Conservation (phyloP, 2,113 vertebrate species). For the Rhinolophus ferrumequinum region DNA sequence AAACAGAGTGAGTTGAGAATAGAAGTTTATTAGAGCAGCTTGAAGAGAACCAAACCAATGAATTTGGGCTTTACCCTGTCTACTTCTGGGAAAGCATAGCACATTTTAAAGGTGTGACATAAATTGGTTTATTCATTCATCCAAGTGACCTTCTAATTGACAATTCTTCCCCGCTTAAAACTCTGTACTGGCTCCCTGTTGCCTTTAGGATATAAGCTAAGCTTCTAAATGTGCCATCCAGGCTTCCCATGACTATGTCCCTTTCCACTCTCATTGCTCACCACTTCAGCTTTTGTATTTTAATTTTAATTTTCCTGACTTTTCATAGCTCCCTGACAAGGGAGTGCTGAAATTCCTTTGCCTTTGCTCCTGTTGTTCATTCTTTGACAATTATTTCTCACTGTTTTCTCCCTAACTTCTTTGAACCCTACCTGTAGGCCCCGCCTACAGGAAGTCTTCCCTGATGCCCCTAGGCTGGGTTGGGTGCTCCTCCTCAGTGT, state of each 20-base stretch:
- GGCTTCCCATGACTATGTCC: neutral
- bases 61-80: neutral
- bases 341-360: neutral
- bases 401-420: neutral
- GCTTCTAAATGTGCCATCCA: neutral
- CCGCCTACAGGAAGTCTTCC: neutral
- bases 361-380: neutral
- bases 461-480: neutral
- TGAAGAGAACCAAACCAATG: neutral
- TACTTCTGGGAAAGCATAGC: neutral
- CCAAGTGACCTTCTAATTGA: neutral
- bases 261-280: neutral
- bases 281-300: neutral
- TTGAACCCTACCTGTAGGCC: neutral
- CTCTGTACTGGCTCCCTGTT: neutral
- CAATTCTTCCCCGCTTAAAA: neutral
- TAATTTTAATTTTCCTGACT: constrained; percentile 33
- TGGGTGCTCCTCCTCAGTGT: neutral
- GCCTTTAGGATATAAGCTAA: constrained; percentile 28
- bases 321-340: neutral
- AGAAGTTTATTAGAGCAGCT: neutral
- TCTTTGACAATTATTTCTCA: constrained; percentile 47
- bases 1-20: neutral
- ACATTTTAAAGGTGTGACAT: constrained; percentile 10
- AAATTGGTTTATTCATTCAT: constrained; percentile 45